phyloP scores from a whole-genome alignment of 2,113 vertebrate species.

The Lepidothrix coronata region DNA sequence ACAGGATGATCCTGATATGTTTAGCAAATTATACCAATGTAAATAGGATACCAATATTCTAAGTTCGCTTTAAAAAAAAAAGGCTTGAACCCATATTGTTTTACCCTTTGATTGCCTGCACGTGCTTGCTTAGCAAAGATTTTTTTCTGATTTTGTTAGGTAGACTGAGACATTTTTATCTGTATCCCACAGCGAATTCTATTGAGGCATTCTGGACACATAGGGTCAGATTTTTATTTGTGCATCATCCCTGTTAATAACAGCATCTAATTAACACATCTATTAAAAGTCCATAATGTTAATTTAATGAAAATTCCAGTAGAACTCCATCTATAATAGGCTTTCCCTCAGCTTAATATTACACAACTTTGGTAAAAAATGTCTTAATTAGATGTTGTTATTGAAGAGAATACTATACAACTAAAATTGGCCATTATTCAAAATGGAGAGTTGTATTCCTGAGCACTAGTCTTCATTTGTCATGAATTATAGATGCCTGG shows the following conservation, averaged over 20 bases:
- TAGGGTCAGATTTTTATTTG: slow-evolving; percentile 61
- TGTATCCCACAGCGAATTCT: slow-evolving; percentile 25
- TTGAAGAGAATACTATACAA: slow-evolving; percentile 28
- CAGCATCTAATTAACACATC: slow-evolving; percentile 69
- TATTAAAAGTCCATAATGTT: slow-evolving; percentile 55
- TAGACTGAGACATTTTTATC: slow-evolving; percentile 46
- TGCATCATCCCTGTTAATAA: slow-evolving; percentile 65
- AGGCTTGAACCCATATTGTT: neutral
- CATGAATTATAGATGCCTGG: neutral
- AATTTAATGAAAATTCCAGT: slow-evolving; percentile 67
- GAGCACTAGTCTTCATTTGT: neutral
- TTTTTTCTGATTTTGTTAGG: neutral
- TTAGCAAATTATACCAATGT: neutral
- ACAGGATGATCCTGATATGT: neutral
- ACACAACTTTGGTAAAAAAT: slow-evolving; percentile 61
- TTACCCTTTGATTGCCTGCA: neutral
- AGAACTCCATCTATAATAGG: slow-evolving; percentile 18
- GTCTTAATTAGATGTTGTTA: slow-evolving; percentile 56
- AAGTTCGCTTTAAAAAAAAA: neutral
- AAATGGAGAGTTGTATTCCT: neutral
- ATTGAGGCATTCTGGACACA: slow-evolving; percentile 39
- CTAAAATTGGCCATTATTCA: slow-evolving; percentile 47
- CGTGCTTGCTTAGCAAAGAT: neutral
- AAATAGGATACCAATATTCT: neutral
- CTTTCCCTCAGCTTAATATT: slow-evolving; percentile 61